Conservation (phyloP, 1,140 invertebrate species). For the Diuraphis noxia region DNA sequence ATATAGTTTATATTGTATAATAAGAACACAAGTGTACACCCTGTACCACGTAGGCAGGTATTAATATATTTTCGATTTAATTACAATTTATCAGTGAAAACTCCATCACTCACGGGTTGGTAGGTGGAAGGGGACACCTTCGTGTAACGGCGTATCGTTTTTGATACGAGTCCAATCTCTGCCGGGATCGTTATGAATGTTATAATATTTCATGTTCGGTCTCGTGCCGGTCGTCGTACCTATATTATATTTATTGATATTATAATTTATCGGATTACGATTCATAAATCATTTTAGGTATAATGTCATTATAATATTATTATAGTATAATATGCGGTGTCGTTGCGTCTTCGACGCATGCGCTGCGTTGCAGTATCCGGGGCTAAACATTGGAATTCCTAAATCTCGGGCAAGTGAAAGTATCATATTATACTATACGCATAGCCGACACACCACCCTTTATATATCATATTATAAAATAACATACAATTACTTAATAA, state of each 20-base stretch:
- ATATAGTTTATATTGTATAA: background rate
- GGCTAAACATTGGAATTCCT: background rate
- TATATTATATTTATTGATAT: background rate
- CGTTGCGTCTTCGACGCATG: background rate
- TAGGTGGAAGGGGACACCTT: background rate
- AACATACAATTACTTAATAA: background rate
- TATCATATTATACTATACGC: background rate
- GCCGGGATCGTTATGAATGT: background rate
- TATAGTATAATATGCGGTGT: background rate
- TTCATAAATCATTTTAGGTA: conserved; percentile 6
- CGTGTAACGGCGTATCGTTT: background rate
- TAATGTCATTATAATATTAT: background rate
- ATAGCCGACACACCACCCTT: background rate
- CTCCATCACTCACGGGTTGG: background rate
- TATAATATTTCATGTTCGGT: background rate
- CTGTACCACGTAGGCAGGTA: background rate
- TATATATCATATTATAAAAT: background rate
- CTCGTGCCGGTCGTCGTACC: background rate
- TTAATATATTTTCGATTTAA: background rate
- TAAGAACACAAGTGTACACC: background rate
- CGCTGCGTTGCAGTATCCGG: background rate
- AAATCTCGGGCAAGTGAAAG: background rate
- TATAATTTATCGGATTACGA: background rate
- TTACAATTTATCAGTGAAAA: background rate
- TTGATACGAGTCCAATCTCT: background rate